Evolutionary conservation across 1,140 invertebrate species (phyloP).

Genomic region (Acromyrmex heyeri): DNA sequence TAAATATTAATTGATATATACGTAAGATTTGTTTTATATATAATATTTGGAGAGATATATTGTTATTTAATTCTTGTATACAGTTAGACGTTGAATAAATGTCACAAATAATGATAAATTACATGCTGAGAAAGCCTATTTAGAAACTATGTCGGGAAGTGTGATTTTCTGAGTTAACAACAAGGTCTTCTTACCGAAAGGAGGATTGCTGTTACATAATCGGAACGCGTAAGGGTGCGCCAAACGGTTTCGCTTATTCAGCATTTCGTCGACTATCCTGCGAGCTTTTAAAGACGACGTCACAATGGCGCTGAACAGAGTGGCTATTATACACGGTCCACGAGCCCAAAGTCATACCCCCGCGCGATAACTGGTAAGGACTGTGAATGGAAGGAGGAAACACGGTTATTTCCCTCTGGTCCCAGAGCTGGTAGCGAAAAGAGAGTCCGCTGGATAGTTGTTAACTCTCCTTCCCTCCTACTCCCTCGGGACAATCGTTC

Average conservation of each 20-base stretch:
- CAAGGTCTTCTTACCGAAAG: slow-evolving; percentile 25
- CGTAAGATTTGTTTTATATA: background rate
- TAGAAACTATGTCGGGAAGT: background rate
- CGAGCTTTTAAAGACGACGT: slow-evolving; percentile 60
- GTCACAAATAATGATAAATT: background rate
- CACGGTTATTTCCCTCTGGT: slow-evolving; percentile 34
- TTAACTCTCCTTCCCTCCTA: background rate
- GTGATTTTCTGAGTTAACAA: slow-evolving; percentile 11
- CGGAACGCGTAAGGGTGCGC: slow-evolving; percentile 11
- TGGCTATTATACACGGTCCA: slow-evolving; percentile 65
- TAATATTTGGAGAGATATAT: background rate
- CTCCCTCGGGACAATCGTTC: slow-evolving; percentile 24
- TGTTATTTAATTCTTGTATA: background rate
- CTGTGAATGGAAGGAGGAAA: slow-evolving; percentile 59
- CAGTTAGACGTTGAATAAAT: background rate
- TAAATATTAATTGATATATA: too few relatives aligned
- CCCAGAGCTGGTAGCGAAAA: background rate
- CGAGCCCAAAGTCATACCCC: slow-evolving; percentile 20
- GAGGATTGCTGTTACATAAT: slow-evolving; percentile 4
- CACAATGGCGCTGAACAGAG: slow-evolving; percentile 59
- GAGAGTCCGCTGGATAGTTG: slow-evolving; percentile 41
- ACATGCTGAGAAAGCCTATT: background rate
- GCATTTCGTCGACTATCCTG: slow-evolving; percentile 38
- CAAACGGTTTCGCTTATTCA: slow-evolving; percentile 62
- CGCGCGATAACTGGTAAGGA: slow-evolving; percentile 62